These are phyloP conservation scores for Camponotus vicinus DNA, from an alignment of 1,140 invertebrate genomes.

Conservation along the genomic window DNA sequence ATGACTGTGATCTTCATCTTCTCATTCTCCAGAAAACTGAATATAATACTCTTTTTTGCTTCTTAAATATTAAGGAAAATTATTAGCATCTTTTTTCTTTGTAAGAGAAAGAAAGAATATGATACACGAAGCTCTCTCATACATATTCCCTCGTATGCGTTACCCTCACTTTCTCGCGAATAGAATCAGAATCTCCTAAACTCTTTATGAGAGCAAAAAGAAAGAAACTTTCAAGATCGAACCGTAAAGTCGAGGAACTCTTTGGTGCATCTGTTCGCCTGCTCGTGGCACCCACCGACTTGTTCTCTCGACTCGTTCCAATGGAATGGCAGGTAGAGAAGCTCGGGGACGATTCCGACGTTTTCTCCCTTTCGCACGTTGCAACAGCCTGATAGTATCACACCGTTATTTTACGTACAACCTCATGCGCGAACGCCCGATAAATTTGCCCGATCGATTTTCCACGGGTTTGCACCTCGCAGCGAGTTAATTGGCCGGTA, in stretches of 20 bases:
- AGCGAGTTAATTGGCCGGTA: constrained; percentile 59
- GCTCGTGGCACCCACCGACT: constrained; percentile 37
- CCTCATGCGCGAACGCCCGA: constrained; percentile 17
- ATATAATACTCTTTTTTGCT: background rate
- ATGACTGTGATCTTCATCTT: background rate
- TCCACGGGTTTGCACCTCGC: constrained; percentile 33
- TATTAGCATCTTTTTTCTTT: background rate
- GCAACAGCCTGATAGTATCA: constrained; percentile 10
- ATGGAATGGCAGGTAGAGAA: constrained; percentile 40
- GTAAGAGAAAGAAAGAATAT: background rate
- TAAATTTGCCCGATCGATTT: constrained; percentile 58
- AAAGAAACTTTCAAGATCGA: constrained; percentile 51
- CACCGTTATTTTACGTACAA: constrained; percentile 21
- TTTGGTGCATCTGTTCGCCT: constrained; percentile 34
- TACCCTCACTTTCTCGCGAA: constrained; percentile 6
- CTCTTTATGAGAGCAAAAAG: background rate
- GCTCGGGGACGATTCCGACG: background rate
- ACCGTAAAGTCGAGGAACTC: constrained; percentile 65
- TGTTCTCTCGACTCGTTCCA: constrained; percentile 33
- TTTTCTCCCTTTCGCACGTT: background rate
- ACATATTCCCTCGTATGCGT: background rate
- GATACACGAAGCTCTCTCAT: background rate
- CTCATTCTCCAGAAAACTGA: background rate
- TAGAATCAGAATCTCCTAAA: background rate
- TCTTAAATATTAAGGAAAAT: background rate